Conservation (phyloP, 2,888 invertebrate species). For the Pilophorus perplexus region DNA sequence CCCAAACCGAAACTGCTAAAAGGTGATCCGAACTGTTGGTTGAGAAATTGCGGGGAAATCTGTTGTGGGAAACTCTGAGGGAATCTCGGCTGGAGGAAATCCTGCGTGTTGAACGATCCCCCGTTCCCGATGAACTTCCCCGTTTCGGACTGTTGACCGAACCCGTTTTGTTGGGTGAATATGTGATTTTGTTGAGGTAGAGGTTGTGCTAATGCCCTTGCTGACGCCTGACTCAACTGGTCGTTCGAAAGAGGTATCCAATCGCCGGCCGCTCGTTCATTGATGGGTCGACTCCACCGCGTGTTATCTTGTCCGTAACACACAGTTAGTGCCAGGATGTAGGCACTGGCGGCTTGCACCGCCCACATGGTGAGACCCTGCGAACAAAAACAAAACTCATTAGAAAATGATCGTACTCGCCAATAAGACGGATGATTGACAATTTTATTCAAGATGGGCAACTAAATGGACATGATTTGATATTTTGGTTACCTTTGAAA, state of each 20-base stretch:
- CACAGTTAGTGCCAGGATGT: slow-evolving; percentile 40
- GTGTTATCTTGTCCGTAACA: slow-evolving; percentile 40
- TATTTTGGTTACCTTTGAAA: too few relatives aligned
- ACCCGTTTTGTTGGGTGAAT: slow-evolving; percentile 29
- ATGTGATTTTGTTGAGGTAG: slow-evolving; percentile 34
- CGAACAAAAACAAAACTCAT: slow-evolving; percentile 19
- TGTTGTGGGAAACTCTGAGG: slow-evolving; percentile 38
- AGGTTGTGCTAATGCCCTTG: slow-evolving; percentile 42
- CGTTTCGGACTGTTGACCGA: slow-evolving; percentile 13
- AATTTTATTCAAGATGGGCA: too few relatives aligned
- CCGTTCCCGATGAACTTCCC: slow-evolving; percentile 17
- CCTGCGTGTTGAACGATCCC: slow-evolving; percentile 9
- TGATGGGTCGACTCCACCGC: slow-evolving; percentile 48
- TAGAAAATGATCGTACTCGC: too few relatives aligned
- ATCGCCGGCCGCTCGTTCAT: slow-evolving; percentile 52
- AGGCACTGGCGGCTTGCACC: slow-evolving; percentile 41
- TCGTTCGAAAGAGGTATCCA: slow-evolving; percentile 57
- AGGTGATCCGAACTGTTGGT: slow-evolving; percentile 41
- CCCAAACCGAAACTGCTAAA: slow-evolving; percentile 21
- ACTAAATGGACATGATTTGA: too few relatives aligned
- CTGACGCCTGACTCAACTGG: slow-evolving; percentile 44
- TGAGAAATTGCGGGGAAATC: slow-evolving; percentile 39
- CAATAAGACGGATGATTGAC: too few relatives aligned
- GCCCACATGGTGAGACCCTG: slow-evolving; percentile 42
- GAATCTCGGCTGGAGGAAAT: slow-evolving; percentile 37